Base-by-base conservation (phyloP, 2,888 invertebrate species). In the Dynastes grantii region DNA sequence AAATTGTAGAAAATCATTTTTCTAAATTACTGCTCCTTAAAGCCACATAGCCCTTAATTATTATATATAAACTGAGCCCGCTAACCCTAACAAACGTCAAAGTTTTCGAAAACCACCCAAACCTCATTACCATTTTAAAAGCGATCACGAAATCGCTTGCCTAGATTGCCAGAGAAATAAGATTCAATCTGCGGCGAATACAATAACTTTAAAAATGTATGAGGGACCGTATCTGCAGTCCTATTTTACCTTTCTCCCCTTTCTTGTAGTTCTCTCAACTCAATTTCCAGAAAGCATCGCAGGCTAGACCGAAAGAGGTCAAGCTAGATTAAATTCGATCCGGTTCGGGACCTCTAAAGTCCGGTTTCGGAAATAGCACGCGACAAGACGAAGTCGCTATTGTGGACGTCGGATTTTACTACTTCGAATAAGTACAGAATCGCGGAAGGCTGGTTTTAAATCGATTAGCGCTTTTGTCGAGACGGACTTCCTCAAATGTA, bases 311-410 rank as follows among this genome's bases (percentile, higher is more conserved):
- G 68, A 68, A 68, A 68, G 45, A 37, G 73, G 73, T 75, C 73
- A 75, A 61, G 61, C 73, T 27, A 75, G 61, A 75, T 75, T 75
- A 75, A 40, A 61, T 75, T 75, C 73, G 73, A 45, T 29, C 73
- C 61, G 13, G 73, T 45, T 27, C 13, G 22, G 61, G 45, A 63
- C 45, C 68, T 27, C 32, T 75, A 51, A 51, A 29, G 68, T 68
- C 68, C 68, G 61, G 61, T 49, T 75, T 22, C 45, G 16, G n/a
- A 22, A 61, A 55, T 61, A 61, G 73, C 58, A 58, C 29, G 16
- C 22, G 63, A 6, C 51, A 45, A 45, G 61, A 61, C 45, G 73
- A 75, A 75, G 61, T 61, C 49, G 58, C 61, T 29, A 61, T 75
- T 75, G 73, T 75, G 11, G 11, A 45, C 40, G 37, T 58, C 5